These are phyloP conservation scores for Phoeniculus purpureus DNA, from an alignment of 2,797 vertebrate species.

Conservation along the genomic window DNA sequence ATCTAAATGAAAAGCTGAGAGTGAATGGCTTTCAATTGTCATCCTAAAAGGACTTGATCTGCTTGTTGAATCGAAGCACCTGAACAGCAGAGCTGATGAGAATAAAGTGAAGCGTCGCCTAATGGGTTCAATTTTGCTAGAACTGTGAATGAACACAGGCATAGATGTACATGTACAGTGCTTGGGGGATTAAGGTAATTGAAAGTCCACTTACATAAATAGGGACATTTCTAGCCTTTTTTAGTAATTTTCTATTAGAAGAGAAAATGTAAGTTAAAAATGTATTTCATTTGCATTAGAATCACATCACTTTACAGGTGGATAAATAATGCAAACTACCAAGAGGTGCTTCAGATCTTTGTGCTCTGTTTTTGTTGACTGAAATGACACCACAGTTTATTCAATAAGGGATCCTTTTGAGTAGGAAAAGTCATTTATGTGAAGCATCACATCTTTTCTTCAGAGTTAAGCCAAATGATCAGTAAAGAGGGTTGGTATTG, in stretches of 20 bases:
- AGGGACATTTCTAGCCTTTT: conserved; percentile 35
- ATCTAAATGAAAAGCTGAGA: not conserved
- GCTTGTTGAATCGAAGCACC: conserved; percentile 30
- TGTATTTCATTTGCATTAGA: conserved; percentile 43
- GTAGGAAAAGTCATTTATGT: conserved; percentile 22
- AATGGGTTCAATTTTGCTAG: conserved; percentile 17
- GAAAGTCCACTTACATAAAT: conserved; percentile 51
- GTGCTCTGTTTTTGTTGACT: conserved; percentile 18
- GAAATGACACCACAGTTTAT: conserved; percentile 29
- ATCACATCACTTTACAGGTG: conserved; percentile 31
- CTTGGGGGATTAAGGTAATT: conserved; percentile 29
- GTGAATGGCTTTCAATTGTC: conserved; percentile 30
- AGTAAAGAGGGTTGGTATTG: conserved; percentile 25
- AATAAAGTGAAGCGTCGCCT: conserved; percentile 10
- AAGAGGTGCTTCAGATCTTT: conserved; percentile 6
- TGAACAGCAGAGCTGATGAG: conserved; percentile 9
- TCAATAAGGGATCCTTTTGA: conserved; percentile 22
- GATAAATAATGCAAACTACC: conserved; percentile 49
- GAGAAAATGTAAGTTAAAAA: conserved; percentile 34
- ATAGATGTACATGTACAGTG: not conserved
- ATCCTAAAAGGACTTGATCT: not conserved
- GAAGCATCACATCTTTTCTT: conserved; percentile 35
- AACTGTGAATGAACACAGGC: not conserved
- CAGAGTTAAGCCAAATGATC: conserved; percentile 41
- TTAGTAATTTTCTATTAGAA: conserved; percentile 51